These are phyloP conservation scores for Coptodon bakossiorum DNA, from an alignment of 2,113 vertebrate genomes.

Conservation along the genomic window DNA sequence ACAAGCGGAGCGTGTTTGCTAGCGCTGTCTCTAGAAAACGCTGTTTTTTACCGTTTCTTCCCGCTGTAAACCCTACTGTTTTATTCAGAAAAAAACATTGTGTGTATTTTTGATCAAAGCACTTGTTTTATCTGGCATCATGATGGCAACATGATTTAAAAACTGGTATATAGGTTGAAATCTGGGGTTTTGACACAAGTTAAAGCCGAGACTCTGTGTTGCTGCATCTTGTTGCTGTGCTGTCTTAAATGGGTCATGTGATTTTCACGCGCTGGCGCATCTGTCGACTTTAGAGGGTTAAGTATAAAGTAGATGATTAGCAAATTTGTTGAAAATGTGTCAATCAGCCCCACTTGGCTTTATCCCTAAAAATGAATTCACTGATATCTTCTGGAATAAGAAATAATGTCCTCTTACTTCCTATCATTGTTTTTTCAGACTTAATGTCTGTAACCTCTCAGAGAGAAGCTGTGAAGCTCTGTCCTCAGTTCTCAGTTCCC, in stretches of 20 bases:
- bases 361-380: neutral
- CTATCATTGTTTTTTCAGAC: neutral
- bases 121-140: neutral
- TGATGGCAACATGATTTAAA: neutral
- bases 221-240: neutral
- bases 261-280: neutral
- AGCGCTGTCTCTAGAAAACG: neutral
- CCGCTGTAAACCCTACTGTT: neutral
- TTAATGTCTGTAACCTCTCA: neutral
- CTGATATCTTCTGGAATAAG: neutral
- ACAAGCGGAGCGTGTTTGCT: neutral
- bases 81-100: neutral
- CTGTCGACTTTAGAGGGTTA: neutral
- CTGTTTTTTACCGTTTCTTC: neutral
- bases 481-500: neutral
- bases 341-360: fast-evolving
- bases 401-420: neutral
- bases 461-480: neutral
- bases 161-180: neutral
- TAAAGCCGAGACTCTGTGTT: neutral
- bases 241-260: neutral
- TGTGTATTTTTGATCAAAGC: neutral
- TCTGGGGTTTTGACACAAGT: neutral
- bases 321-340: too few relatives aligned
- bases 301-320: neutral